Evolutionary conservation across 2,113 vertebrate species (phyloP), one percentile per base, ranked within the genome.

Genomic region (Turdus rufiventris): DNA sequence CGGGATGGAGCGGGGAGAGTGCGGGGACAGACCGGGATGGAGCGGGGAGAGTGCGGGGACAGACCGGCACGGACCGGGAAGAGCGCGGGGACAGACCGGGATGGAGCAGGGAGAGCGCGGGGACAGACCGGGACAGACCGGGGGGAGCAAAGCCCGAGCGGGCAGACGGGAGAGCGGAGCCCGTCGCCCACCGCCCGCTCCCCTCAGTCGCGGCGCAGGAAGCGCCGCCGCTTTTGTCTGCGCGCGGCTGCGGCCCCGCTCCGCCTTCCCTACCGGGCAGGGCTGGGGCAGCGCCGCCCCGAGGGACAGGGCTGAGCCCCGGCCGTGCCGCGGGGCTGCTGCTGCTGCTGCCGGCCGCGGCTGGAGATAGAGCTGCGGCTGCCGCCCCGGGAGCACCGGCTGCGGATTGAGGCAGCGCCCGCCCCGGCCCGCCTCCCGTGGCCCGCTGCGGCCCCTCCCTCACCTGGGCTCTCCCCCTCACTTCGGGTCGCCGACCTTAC

Each of bases 161-260:
- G 31, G 34, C 19, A 60, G 38, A 29, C 12, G 8, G 67, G 17
- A 67, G 36, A 36, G 14, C 51, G 4, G 12, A 23, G 17, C 47
- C 45, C 17, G 25, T 15, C 65, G 8, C 54, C 79, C 72, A 17
- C 51, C 18, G 21, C 68, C 67, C 42, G 24, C 84, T 81, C 57
- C 68, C 42, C 75, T 61, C 61, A 25, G 36, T 36, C 94, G 5
- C 50, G 66, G 66, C 43, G 18, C 57, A 79, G 72, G 85, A 94
- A 84, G 79, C 71, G 85, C 89, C 7, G 88, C 90, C 5, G 96
- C 96, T 96, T 95, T 96, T 95, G 94, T 97, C 81, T 54, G 45
- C 40, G 79, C 34, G 92, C 91, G 31, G 87, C 66, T 43, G 77
- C 78, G 24, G 89, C 31, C 90, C 85, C 79, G 82, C 81, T 95